Percentiles rank a stretch among this genome's conserved stretches.
Conservation (phyloP, 2,888 invertebrate genomes). For the Oscheius sp. region DNA sequence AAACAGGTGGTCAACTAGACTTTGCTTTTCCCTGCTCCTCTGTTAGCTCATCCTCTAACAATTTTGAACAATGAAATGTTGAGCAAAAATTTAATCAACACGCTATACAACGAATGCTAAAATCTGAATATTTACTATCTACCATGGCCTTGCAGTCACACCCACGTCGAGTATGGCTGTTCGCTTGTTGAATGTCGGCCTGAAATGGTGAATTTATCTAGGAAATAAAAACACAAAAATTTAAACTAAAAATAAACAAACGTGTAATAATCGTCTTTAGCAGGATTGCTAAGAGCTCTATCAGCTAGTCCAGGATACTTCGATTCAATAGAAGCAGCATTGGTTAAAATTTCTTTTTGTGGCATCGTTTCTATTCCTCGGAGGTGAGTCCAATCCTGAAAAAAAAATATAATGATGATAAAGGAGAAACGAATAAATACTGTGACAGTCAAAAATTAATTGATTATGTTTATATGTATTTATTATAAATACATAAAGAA, state of each 20-base stretch:
- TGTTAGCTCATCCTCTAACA: too few relatives aligned
- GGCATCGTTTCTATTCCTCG: slow-evolving; percentile 65
- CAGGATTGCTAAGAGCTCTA: slow-evolving; percentile 51
- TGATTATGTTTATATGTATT: too few relatives aligned
- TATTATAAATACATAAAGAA: background rate
- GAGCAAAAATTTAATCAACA: slow-evolving; percentile 33
- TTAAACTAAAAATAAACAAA: slow-evolving; percentile 34
- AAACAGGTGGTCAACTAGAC: background rate
- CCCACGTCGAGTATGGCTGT: slow-evolving; percentile 65
- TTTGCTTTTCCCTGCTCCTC: too few relatives aligned
- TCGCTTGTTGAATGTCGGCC: slow-evolving; percentile 66
- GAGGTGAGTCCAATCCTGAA: slow-evolving; percentile 65
- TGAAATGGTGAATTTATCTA: too few relatives aligned
- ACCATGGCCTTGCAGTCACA: slow-evolving; percentile 66
- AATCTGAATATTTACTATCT: slow-evolving; percentile 35
- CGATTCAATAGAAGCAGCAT: slow-evolving; percentile 52
- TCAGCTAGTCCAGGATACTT: slow-evolving; percentile 62
- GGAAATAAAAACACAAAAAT: background rate
- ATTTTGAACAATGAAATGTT: background rate
- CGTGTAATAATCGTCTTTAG: slow-evolving; percentile 56
- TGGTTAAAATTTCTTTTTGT: slow-evolving; percentile 56
- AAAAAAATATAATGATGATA: slow-evolving; percentile 3
- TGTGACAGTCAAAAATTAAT: background rate
- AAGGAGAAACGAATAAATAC: background rate
- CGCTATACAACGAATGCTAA: slow-evolving; percentile 23